Percentiles rank a stretch among this genome's conserved stretches.
phyloP scores from a whole-genome alignment of 2,113 vertebrate genomes.

The Anoura caudifer region DNA sequence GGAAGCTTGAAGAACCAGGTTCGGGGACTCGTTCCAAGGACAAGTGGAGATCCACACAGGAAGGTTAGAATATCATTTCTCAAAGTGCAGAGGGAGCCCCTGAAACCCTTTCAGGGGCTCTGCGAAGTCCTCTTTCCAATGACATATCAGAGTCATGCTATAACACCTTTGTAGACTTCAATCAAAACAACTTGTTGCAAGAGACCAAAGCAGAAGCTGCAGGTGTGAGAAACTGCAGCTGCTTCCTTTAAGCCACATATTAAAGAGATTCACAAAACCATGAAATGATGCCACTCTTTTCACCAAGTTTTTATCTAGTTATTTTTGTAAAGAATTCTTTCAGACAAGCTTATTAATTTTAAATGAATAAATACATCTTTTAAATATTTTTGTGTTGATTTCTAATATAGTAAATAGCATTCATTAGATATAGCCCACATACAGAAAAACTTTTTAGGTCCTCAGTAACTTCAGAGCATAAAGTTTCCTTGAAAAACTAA shows the following conservation, averaged over 20 bases:
- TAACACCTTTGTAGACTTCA: neutral
- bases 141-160: rapidly evolving
- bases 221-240: neutral
- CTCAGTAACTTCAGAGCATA: neutral
- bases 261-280: neutral
- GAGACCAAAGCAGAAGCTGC: neutral
- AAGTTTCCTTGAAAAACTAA: neutral
- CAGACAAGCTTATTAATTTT: neutral
- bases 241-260: neutral
- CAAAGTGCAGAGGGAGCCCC: no score
- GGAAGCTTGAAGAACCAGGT: neutral
- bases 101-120: neutral
- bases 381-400: slow-evolving; percentile 3
- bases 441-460: neutral
- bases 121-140: neutral
- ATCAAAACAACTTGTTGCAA: neutral
- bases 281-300: neutral
- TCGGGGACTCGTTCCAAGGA: neutral
- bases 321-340: neutral
- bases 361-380: neutral
- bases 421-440: neutral
- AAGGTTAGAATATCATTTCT: neutral
- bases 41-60: neutral
- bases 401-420: neutral
- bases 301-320: neutral